Conservation (phyloP, 2,797 vertebrate genomes). For the Poeciliopsis infans region DNA sequence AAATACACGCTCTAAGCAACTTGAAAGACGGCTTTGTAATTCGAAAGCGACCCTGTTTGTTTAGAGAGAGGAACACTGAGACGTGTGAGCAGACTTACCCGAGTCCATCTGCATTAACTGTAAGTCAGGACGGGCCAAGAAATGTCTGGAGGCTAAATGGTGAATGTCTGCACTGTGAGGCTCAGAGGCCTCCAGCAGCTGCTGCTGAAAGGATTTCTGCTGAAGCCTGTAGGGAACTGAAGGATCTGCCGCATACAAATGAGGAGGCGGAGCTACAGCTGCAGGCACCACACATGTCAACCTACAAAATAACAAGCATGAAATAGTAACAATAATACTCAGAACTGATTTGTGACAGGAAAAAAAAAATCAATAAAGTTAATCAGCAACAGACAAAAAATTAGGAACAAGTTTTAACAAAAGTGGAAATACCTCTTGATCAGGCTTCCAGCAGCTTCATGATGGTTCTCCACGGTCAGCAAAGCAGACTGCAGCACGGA, state of each 20-base stretch:
- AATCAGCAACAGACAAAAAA: neutral
- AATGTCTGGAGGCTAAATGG: slow-evolving; percentile 69
- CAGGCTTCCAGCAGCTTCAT: slow-evolving; percentile 75
- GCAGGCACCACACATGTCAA: slow-evolving; percentile 87
- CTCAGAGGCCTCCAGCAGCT: slow-evolving; percentile 77
- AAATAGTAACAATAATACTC: neutral
- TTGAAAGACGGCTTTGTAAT: neutral
- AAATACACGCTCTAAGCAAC: neutral
- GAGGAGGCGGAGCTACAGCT: slow-evolving; percentile 86
- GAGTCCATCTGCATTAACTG: slow-evolving; percentile 94
- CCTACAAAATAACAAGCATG: slow-evolving; percentile 70
- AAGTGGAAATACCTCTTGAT: slow-evolving; percentile 81
- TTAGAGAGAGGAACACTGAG: neutral
- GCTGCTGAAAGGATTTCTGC: slow-evolving; percentile 79
- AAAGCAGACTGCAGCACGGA: slow-evolving; percentile 78
- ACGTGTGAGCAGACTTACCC: slow-evolving; percentile 76
- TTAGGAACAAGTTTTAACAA: neutral
- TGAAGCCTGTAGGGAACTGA: slow-evolving; percentile 83
- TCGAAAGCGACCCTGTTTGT: neutral
- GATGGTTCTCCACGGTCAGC: slow-evolving; percentile 72
- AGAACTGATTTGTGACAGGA: neutral
- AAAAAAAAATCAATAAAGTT: too few species aligned
- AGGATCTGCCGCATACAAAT: slow-evolving; percentile 86
- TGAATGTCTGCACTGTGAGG: slow-evolving; percentile 82
- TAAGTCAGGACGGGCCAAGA: slow-evolving; percentile 87